These are phyloP conservation scores for Psophia crepitans DNA, from an alignment of 2,113 vertebrate species.

Conservation along the genomic window DNA sequence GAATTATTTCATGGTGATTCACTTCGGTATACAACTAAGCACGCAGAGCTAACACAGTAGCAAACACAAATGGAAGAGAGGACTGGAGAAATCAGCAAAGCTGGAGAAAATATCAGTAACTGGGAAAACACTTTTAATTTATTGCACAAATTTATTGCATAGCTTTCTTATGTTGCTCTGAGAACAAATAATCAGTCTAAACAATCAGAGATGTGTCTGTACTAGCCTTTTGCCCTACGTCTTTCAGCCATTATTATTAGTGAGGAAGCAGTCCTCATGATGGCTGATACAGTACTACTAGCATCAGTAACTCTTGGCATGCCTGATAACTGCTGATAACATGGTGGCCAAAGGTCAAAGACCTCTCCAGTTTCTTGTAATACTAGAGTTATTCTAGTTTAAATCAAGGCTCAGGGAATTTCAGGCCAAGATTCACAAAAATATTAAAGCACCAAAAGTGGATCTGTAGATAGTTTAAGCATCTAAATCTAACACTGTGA, in stretches of 20 bases:
- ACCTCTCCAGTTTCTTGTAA: not conserved
- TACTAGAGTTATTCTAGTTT: not conserved
- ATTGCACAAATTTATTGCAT: not conserved
- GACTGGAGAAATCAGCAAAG: not conserved
- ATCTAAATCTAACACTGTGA: not conserved
- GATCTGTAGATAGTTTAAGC: not conserved
- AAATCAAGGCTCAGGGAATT: not conserved
- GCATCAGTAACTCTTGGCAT: not conserved
- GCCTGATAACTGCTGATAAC: not conserved
- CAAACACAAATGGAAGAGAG: not conserved
- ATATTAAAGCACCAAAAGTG: not conserved
- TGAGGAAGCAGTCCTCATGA: not conserved
- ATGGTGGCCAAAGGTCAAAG: not conserved
- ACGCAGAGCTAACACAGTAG: not conserved
- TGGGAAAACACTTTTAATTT: not conserved
- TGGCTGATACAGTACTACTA: not conserved
- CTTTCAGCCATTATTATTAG: not conserved
- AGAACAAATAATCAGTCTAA: not conserved
- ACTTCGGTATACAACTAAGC: not conserved
- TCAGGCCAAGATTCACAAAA: not conserved
- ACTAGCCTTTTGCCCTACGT: not conserved
- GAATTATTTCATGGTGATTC: constrained; percentile 19
- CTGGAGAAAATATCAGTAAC: not conserved
- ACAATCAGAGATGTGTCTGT: not conserved
- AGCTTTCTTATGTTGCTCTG: not conserved